Percentiles rank a stretch among this genome's conserved stretches.
phyloP scores from a whole-genome alignment of 2,113 vertebrate species.

The Plecotus auritus region DNA sequence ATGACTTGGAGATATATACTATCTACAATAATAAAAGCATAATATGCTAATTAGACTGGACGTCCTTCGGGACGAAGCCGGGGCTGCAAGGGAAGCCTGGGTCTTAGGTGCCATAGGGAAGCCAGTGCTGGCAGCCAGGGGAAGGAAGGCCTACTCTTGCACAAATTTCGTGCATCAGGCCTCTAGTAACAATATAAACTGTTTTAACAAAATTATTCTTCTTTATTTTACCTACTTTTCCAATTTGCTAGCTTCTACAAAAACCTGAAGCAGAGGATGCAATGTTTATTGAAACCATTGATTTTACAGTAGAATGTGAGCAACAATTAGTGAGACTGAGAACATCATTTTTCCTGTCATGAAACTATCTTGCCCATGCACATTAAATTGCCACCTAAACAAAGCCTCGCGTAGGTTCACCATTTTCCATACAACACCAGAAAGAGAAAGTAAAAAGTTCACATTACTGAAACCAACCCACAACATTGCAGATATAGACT shows the following conservation, averaged over 20 bases:
- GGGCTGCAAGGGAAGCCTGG: too few relatives aligned
- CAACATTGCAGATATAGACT: not conserved
- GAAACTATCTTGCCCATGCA: not conserved
- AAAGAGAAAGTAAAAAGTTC: not conserved
- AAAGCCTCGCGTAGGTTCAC: not conserved
- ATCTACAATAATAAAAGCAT: too few relatives aligned
- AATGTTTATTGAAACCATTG: not conserved
- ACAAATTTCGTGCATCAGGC: too few relatives aligned
- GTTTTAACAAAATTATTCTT: not conserved
- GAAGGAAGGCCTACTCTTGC: too few relatives aligned
- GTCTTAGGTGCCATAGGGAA: too few relatives aligned
- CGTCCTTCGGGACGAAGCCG: accelerated
- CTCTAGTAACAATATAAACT: not conserved
- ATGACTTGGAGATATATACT: not conserved
- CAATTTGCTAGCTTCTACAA: not conserved
- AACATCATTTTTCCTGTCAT: not conserved
- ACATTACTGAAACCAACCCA: not conserved
- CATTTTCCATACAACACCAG: not conserved
- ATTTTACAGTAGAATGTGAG: not conserved
- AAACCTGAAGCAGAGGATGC: not conserved
- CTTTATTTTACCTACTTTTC: not conserved
- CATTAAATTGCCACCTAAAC: too few relatives aligned
- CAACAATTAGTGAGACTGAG: not conserved
- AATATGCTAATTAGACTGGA: too few relatives aligned
- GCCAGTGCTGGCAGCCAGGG: too few relatives aligned